Evolutionary conservation across 2,113 vertebrate genomes (phyloP), one percentile per base, ranked within the genome.

Genomic region (Tor tambroides): DNA sequence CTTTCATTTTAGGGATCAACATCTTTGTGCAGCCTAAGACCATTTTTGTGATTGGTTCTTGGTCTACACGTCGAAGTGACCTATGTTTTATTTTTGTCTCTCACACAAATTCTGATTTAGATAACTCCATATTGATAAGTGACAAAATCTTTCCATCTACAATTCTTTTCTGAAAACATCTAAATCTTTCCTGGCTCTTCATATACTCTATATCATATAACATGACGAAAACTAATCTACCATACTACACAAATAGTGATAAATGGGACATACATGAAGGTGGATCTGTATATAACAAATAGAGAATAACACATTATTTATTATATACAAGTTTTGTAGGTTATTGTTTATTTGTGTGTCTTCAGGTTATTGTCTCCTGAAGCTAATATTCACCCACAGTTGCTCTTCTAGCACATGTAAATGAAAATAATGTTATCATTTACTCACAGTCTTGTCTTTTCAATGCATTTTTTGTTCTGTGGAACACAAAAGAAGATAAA

Each of bases 1-100:
- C 81, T 83, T 83, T 83, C 19, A 35, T 83, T 43, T 32, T 7
- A 69, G 5, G 1, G 80, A 71, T 83, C 61, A 51, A 71, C 17
- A 69, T 83, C 41, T 32, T 51, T 49, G 32, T 80, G 19, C 11
- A 80, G 78, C 19, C 21, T 41, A 80, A 80, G 21, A 63, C 54
- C 19, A 80, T 23, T 80, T 80, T 38, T 35, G 56, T 26, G 56
- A 63, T 41, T 23, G 56, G 30, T 32, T 23, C 35, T 14, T 38
- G 32, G 54, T 80, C 32, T 61, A 28, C 6, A 23, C 11, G 15
- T 17, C 41, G 32, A 56, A 38, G 30, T n/a, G 28, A 8, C 54
- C 10, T 0, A 30, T 65, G 10, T 65, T 63, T 63, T 63, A 26
- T 26, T 63, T 63, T 59, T 59, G 21, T 59, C 19, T 56, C 54